Evolutionary conservation across 37 sponge, comb jelly and placozoan species (phyloP), one percentile per base, ranked within the genome.

Genomic region (Amphimedon queenslandica): DNA sequence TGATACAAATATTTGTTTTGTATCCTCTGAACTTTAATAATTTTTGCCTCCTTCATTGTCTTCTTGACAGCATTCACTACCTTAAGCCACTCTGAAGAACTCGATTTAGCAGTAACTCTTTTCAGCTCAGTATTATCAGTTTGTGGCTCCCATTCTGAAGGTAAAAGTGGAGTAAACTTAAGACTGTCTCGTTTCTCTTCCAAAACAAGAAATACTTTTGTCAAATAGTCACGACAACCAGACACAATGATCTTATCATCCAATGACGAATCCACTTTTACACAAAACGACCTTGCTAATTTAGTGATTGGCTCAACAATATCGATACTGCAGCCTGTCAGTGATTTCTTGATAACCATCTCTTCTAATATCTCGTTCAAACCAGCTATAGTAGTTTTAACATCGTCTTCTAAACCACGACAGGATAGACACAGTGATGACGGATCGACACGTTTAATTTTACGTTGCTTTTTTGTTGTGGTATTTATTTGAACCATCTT

Each of bases 1-100:
- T 66, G 41, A 87, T 87, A 86, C 20, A 91, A 72, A 63, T 51
- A 67, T 10, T 28, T 13, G 63, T 86, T 91, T 75, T 91, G 92
- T 25, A 91, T 79, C 11, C 92, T 78, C 53, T 86, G 73, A 1
- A 90, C 13, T 35, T 32, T 70, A 1, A 70, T 28, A 36, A 89
- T 56, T 0, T 23, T 23, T 16, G 70, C 42, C 34, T 41, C 20
- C 2, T 73, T 76, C 30, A 84, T 57, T 11, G 84, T 89, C 28
- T 73, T 32, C 10, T 67, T 55, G 3, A 88, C 33, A 31, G 34
- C 57, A 0, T 0, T 3, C 4, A 40, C 55, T 0, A 80, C 51
- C 0, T 81, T 31, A 0, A 37, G 56, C 76, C 82, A 87, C 30
- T 87, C 88, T 27, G 23, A 2, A 10, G 70, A 65, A 23, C 1